A percentile compares a stretch with the other conserved stretches of the same genome.
Evolutionary conservation across 2,888 invertebrate species (phyloP).

Genomic region (Eugnorisma glareosa): DNA sequence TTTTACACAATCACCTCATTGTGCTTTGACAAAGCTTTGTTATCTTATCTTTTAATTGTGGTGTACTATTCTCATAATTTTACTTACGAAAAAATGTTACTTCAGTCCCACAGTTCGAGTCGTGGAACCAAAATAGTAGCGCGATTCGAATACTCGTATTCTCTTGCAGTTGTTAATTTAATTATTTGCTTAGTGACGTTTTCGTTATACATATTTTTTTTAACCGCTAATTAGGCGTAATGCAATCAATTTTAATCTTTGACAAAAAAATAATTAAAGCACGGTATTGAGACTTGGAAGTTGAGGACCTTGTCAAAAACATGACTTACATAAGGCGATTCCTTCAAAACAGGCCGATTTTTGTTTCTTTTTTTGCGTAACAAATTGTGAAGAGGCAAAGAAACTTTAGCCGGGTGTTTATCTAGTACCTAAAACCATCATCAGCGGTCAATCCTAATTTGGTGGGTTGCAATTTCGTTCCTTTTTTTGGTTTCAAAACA

Average conservation of each 20-base stretch:
- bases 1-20: slow-evolving; percentile 60
- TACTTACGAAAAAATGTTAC: slow-evolving; percentile 50
- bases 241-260: not conserved
- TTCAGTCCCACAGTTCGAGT: slow-evolving; percentile 53
- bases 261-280: not conserved
- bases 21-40: slow-evolving; percentile 61
- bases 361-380: too few relatives aligned
- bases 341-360: not conserved
- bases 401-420: not conserved
- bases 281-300: not conserved
- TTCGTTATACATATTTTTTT: not conserved
- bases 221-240: not conserved
- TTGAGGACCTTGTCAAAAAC: not conserved
- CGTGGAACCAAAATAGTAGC: slow-evolving; percentile 33
- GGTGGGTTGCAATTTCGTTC: not conserved
- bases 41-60: slow-evolving; percentile 64
- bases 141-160: slow-evolving; percentile 16
- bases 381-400: not conserved
- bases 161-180: not conserved
- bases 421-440: not conserved
- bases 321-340: not conserved
- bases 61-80: slow-evolving; percentile 60
- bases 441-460: not conserved
- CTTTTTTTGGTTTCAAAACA: not conserved
- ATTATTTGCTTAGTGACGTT: slow-evolving; percentile 1